Evolutionary conservation across 2,113 vertebrate genomes (phyloP), one percentile per base, ranked within the genome.

Genomic region (Heloderma charlesbogerti): DNA sequence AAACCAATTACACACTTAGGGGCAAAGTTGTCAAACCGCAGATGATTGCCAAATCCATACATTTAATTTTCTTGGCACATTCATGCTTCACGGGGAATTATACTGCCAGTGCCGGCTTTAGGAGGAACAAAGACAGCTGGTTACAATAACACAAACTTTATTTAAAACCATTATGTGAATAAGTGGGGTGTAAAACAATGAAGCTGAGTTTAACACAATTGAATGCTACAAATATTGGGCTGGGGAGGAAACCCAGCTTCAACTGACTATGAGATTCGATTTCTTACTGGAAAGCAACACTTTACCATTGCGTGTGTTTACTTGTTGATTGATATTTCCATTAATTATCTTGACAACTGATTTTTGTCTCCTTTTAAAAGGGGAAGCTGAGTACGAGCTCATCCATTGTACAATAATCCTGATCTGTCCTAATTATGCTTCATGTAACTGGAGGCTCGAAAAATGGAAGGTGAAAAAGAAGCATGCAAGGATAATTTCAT

Each of bases 1-100:
- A 98, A 97, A 96, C 95, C 96, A 97, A 97, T 98, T 97, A 97
- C 91, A 92, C 96, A 95, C 96, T 95, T 85, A 97, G 91, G 75
- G 93, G 87, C 92, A 88, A 95, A 97, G 93, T 95, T 96, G 96
- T 96, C 95, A 96, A 96, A 95, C 88, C 84, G 0, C 89, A 95
- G 94, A 72, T 1, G 86, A 95, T n/a, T 95, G 97, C 96, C 97
- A 97, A 95, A 94, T 92, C 89, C 86, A 89, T 92, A 84, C 84
- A 75, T 91, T 90, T 60, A 13, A 91, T 95, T 95, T 93, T 91
- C 86, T 92, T 0, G 60, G 51, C 0, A 90, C 88, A 92, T 20
- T 71, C 43, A 34, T 93, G 91, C 94, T 93, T 89, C 91, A 31
- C 90, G 81, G 86, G 88, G 91, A 94, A 51, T 90, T 57, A 29